Evolutionary conservation across 92 coral and sea anemone species (phyloP), one percentile per base, ranked within the genome.

Genomic region (Palythoa grandiflora): DNA sequence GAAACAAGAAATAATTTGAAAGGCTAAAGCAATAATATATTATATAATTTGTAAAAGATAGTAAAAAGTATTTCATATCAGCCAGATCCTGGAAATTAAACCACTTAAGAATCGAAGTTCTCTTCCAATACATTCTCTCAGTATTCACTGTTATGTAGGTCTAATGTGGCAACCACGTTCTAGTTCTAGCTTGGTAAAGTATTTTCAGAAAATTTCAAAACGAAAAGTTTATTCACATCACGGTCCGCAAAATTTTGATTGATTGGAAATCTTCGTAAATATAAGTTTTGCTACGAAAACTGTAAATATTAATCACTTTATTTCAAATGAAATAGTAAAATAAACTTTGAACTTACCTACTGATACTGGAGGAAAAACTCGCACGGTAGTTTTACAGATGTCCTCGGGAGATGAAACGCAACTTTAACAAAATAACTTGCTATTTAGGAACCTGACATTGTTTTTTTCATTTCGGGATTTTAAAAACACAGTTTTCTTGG

Each of bases 401-500:
- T 57, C 63, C 2, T 57, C 63, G 63, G 63, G 63, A 57, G 63
- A 57, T 57, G 63, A 57, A 57, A 57, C 63, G 15, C 12, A 57
- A 57, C 15, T 57, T 7, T 57, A 57, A 7, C 63, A 8, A 12
- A 57, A 57, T 57, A 51, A 51, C 55, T 51, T 28, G 28, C 28
- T 28, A 28, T 28, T 28, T 28, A 28, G 28, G 28, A 28, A 28
- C 55, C 63, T 57, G 15, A 57, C 12, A 57, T 57, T 57, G 63
- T 57, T 57, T 57, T 57, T 57, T 57, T 57, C 63, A 57, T 57
- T 57, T 57, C 63, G 63, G 63, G 63, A 57, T 57, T 57, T 57
- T 7, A 57, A 57, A 57, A 57, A 57, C 63, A 57, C 55, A 11
- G 63, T 57, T 57, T 57, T 57, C 5, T 57, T 57, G 63, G 63